Conservation (phyloP, 2,888 invertebrate species). For the Chaitophorus viminalis region DNA sequence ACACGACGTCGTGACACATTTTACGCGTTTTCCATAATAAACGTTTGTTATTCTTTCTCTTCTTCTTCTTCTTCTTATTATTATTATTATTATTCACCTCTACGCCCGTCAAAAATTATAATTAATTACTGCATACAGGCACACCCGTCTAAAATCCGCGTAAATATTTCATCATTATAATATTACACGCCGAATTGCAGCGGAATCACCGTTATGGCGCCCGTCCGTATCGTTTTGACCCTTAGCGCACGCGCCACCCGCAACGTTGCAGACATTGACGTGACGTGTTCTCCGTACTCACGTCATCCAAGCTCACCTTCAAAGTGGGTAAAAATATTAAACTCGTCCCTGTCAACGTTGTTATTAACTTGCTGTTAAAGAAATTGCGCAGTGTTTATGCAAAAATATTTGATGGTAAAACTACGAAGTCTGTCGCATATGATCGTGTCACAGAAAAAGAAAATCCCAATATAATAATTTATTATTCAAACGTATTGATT, state of each 20-base stretch:
- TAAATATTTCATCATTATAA: neutral
- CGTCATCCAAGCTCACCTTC: too few relatives aligned
- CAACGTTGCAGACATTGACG: neutral
- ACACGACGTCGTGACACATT: slow-evolving; percentile 45
- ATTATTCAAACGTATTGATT: neutral
- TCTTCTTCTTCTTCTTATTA: neutral
- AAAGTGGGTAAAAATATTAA: neutral
- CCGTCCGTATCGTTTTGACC: neutral
- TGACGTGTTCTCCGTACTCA: neutral
- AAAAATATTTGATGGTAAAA: too few relatives aligned
- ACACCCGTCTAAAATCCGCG: neutral
- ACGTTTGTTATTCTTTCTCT: neutral
- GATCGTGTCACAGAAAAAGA: too few relatives aligned
- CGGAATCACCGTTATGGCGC: neutral
- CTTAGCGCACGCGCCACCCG: neutral
- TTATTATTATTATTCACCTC: neutral
- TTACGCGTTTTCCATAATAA: neutral
- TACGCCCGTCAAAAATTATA: neutral
- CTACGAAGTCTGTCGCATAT: too few relatives aligned
- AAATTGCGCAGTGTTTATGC: too few relatives aligned
- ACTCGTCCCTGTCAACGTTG: neutral
- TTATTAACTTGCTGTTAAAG: too few relatives aligned
- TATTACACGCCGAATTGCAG: neutral
- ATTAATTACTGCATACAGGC: neutral
- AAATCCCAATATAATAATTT: too few relatives aligned